Conservation (phyloP, 1,140 invertebrate genomes). For the Atta cephalotes region DNA sequence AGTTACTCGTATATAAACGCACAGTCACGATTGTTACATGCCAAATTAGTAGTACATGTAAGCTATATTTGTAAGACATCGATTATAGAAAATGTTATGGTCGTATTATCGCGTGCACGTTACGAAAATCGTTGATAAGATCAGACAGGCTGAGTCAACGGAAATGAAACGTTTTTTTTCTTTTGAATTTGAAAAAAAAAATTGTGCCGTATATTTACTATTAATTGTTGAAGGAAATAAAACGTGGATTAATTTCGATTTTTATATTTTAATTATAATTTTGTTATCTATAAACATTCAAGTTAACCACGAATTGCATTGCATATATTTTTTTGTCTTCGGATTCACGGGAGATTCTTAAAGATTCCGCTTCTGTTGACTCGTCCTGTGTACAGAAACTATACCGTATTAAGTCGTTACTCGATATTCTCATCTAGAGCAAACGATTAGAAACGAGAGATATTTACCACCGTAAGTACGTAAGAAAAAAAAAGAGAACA, state of each 20-base stretch:
- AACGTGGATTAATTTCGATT: neutral
- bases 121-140: constrained; percentile 35
- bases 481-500: neutral
- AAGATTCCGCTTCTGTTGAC: neutral
- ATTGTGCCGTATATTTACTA: neutral
- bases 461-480: neutral
- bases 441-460: constrained; percentile 6
- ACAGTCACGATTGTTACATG: constrained; percentile 49
- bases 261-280: neutral
- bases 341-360: neutral
- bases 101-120: constrained; percentile 2
- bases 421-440: constrained; percentile 18
- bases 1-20: neutral
- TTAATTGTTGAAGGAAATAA: neutral
- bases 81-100: constrained; percentile 16
- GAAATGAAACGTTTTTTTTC: neutral
- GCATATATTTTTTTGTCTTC: neutral
- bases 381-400: neutral
- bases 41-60: constrained; percentile 52
- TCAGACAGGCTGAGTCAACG: neutral
- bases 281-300: neutral
- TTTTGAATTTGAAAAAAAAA: neutral
- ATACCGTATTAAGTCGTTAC: neutral
- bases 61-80: constrained; percentile 35
- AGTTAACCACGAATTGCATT: neutral